Base-by-base conservation (phyloP, 2,888 invertebrate species). In the Drosophila emarginata region DNA sequence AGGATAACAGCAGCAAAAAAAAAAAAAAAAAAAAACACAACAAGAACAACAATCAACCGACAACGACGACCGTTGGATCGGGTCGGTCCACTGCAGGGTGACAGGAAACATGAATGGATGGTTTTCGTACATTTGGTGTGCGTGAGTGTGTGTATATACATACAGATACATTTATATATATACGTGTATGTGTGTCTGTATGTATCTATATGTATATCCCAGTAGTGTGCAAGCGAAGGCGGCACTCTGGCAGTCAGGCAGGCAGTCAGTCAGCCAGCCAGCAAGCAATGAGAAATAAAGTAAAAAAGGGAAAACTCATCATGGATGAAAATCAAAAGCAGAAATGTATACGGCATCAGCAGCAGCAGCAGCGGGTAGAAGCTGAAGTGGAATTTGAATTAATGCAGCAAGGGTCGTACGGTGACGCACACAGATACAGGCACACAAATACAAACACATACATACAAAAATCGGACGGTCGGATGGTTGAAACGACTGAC, bases 51-150 rank as follows among this genome's bases (percentile, higher is more conserved):
- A 64, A 64, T 28, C 65, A 36, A 72, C 54, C 74, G 57, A 58
- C 59, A 61, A 52, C 45, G 23, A 63, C 69, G 61, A 61, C 58
- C 45, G 45, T 45, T 45, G 45, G 57, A 39, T 61, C 54, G 39
- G 70, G 65, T 67, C 71, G 79, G 81, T 84, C 87, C 87, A 82
- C 77, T 79, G 75, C 62, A 70, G 88, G 87, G 83, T 88, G 88
- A 83, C 83, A 83, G 83, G 83, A 88, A 83, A 88, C 83, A 84
- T 84, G 88, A 88, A 88, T 88, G 88, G 80, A 84, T 88, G 88
- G 83, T 88, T 88, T 82, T 80, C 74, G 66, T 83, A 72, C 74
- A 67, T 52, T 39, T 52, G 45, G 67, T 52, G 61, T 64, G 52
- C 53, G 18, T 62, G 15, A 51, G 40, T 59, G 50, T 52, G 36